Percentiles rank a stretch among this genome's conserved stretches.
Evolutionary conservation across 2,797 vertebrate species (phyloP).

Genomic region (Cygnus olor): DNA sequence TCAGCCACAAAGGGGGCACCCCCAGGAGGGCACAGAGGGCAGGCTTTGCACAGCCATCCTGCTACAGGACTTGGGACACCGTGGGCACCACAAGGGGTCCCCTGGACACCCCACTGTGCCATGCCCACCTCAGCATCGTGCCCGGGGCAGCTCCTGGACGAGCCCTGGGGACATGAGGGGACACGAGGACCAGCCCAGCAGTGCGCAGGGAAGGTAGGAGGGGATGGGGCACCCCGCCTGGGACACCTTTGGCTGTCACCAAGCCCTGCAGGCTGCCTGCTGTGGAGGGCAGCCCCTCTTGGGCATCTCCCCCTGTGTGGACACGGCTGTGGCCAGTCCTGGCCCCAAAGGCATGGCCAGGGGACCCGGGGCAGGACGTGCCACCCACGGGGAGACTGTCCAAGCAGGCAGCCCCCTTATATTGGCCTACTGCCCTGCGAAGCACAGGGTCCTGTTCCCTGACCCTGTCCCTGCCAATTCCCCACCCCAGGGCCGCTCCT

Average conservation of each 20-base stretch:
- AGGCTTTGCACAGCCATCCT: neutral
- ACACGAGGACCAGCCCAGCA: neutral
- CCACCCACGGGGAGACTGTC: fast-evolving
- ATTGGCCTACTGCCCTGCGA: neutral
- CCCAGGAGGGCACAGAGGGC: neutral
- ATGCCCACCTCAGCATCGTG: neutral
- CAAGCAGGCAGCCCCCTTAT: neutral
- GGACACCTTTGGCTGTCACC: neutral
- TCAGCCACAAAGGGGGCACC: fast-evolving
- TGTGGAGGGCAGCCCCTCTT: neutral
- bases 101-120: neutral
- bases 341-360: neutral
- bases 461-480: neutral
- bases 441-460: neutral
- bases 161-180: no score
- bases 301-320: neutral
- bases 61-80: fast-evolving
- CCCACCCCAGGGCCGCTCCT: neutral
- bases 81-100: fast-evolving
- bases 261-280: neutral
- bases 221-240: neutral
- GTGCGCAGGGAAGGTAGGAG: neutral
- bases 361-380: neutral
- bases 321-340: neutral
- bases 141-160: neutral